These are phyloP conservation scores for Chelonus insularis DNA, from an alignment of 1,140 invertebrate genomes.

Conservation along the genomic window DNA sequence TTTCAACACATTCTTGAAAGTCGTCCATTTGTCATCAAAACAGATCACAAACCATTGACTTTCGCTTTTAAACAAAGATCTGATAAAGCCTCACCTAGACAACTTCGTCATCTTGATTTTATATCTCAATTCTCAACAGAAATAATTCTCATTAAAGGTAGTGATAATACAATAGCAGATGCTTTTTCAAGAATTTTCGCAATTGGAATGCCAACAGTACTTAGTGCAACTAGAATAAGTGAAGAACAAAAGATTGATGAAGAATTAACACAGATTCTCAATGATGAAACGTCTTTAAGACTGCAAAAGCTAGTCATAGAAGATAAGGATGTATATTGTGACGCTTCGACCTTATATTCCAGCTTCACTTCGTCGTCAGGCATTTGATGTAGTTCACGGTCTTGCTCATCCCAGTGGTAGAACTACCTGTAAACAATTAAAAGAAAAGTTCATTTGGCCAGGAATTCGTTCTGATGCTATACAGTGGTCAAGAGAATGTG, in stretches of 20 bases:
- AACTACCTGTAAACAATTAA: no score
- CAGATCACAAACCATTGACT: not conserved
- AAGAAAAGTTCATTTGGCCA: no score
- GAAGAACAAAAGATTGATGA: not conserved
- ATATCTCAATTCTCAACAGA: not conserved
- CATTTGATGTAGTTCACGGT: no score
- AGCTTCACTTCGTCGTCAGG: no score
- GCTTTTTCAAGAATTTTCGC: not conserved
- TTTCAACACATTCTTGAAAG: not conserved
- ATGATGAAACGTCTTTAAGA: no score
- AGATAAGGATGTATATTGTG: no score
- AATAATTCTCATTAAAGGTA: not conserved
- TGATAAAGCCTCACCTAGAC: not conserved
- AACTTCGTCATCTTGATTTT: not conserved
- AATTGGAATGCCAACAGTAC: not conserved
- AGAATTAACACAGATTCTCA: no score
- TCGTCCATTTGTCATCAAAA: not conserved
- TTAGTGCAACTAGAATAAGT: not conserved
- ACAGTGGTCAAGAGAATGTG: slow-evolving; percentile 5
- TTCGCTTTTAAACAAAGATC: not conserved
- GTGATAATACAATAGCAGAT: not conserved
- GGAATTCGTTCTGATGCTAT: no score
- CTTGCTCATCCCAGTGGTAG: no score
- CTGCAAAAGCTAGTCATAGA: no score
- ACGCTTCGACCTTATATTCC: no score